A percentile compares a stretch with the other conserved stretches of the same genome.
Evolutionary conservation across 53 echinoderm and acorn worm genomes (phyloP).

Genomic region (Zoroaster sp.): DNA sequence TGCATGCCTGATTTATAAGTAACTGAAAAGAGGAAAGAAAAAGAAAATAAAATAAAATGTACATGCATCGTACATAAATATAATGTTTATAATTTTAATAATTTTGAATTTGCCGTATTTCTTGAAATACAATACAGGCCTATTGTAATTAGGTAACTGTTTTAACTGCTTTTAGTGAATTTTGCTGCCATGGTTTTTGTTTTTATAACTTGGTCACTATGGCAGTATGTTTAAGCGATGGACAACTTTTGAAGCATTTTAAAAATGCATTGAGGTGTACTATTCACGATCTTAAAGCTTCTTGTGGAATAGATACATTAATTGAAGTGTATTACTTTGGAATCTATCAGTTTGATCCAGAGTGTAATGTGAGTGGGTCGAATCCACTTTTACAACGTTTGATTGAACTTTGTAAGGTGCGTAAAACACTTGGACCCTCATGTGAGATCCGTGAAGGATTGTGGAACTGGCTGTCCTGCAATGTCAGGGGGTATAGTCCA

Average conservation of each 20-base stretch:
- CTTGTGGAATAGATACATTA: background rate
- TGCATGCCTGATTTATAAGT: too few species aligned
- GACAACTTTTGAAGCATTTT: background rate
- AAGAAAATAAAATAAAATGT: too few species aligned
- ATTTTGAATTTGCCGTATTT: too few species aligned
- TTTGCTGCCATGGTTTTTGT: too few species aligned
- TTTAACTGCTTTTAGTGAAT: too few species aligned
- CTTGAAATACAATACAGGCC: too few species aligned
- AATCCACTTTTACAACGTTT: background rate
- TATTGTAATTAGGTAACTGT: too few species aligned
- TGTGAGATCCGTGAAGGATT: slow-evolving; percentile 15
- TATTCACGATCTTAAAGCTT: background rate
- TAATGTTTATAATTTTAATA: too few species aligned
- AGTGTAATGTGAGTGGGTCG: background rate
- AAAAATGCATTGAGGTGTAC: background rate
- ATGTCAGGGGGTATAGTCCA: background rate
- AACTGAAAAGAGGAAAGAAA: too few species aligned
- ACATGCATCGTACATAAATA: too few species aligned
- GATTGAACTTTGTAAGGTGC: background rate
- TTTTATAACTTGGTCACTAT: too few species aligned
- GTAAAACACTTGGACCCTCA: background rate
- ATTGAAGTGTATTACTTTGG: slow-evolving; percentile 3
- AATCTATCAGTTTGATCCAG: slow-evolving; percentile 3
- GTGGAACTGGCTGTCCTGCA: background rate
- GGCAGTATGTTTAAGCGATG: too few species aligned